phyloP scores from a whole-genome alignment of 1,140 invertebrate species.

The Spodoptera frugiperda region DNA sequence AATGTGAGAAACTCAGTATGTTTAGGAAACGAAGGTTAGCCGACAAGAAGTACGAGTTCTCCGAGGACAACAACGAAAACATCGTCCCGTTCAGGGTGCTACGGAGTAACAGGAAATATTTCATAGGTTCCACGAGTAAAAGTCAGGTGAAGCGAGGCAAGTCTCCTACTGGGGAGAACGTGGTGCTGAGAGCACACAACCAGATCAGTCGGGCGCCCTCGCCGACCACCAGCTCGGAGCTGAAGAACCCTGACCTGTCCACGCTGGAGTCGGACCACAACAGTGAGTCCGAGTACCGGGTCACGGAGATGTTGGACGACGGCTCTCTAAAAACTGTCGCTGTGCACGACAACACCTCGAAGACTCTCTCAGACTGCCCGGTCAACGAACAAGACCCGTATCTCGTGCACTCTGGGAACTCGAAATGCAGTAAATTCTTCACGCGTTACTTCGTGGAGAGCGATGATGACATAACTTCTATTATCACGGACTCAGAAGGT shows the following conservation, averaged over 20 bases:
- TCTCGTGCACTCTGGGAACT: constrained; percentile 84
- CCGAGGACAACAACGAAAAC: constrained; percentile 94
- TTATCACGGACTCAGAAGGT: constrained; percentile 85
- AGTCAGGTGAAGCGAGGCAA: constrained; percentile 70
- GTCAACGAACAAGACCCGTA: constrained; percentile 83
- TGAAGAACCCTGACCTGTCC: constrained; percentile 66
- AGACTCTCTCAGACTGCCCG: constrained; percentile 81
- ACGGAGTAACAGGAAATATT: constrained; percentile 85
- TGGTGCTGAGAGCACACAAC: constrained; percentile 80
- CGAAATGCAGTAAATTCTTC: constrained; percentile 85
- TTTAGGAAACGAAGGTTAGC: constrained; percentile 93
- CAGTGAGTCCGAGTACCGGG: constrained; percentile 82
- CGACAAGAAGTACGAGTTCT: constrained; percentile 97
- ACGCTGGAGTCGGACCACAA: constrained; percentile 72
- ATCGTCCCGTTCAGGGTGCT: constrained; percentile 91
- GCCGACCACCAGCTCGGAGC: constrained; percentile 68
- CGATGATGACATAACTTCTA: constrained; percentile 85
- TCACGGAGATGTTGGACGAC: constrained; percentile 85
- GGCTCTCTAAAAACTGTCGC: constrained; percentile 83
- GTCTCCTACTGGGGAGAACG: constrained; percentile 79
- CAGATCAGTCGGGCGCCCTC: constrained; percentile 78
- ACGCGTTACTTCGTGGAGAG: constrained; percentile 84
- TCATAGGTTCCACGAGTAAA: constrained; percentile 78
- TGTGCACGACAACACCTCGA: constrained; percentile 84
- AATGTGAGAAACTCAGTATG: constrained; percentile 93